Evolutionary conservation across 2,797 vertebrate species (phyloP), one percentile per base, ranked within the genome.

Genomic region (Thamnophis elegans): DNA sequence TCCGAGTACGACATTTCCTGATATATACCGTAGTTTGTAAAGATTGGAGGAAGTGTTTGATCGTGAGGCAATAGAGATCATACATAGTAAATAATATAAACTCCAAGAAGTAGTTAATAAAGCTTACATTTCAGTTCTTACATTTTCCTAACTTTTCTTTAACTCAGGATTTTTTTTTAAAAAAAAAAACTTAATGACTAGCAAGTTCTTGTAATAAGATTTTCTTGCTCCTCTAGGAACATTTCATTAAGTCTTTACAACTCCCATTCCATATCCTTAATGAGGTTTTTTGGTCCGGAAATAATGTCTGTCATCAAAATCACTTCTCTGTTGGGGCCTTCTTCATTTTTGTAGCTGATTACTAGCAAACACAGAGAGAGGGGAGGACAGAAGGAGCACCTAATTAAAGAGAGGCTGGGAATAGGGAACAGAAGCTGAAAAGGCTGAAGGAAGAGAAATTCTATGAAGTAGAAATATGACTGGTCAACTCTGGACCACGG

Each of bases 261-360:
- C 8, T 36, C 94, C 54, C 42, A 59, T n/a, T 93, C 42, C 11
- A 47, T 89, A 89, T 5, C 92, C 93, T 14, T 88, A 94, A 62
- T 12, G 10, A 14, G 59, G 58, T 90, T 91, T 87, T 89, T 90
- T 91, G 28, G 78, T 85, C 91, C 90, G 93, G 91, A 65, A 93
- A 91, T 62, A 90, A 89, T 42, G 90, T 85, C 0, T 55, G 89
- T 93, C 92, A 92, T 86, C 91, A 20, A 94, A 95, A 54, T 25
- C 90, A 42, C 89, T 91, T 1, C 42, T 95, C 91, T 94, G 86
- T 89, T 59, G 56, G 59, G 92, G 86, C 85, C 95, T 90, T 92
- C 89, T 95, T 93, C 86, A 88, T 95, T 96, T 94, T 95, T 82
- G 28, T 14, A 95, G 91, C 12, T 93, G 93, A 91, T 94, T 91